Percentiles rank a stretch among this genome's conserved stretches.
These are phyloP conservation scores for Cheilosia urbana DNA, from an alignment of 2,888 invertebrate species.

Conservation along the genomic window DNA sequence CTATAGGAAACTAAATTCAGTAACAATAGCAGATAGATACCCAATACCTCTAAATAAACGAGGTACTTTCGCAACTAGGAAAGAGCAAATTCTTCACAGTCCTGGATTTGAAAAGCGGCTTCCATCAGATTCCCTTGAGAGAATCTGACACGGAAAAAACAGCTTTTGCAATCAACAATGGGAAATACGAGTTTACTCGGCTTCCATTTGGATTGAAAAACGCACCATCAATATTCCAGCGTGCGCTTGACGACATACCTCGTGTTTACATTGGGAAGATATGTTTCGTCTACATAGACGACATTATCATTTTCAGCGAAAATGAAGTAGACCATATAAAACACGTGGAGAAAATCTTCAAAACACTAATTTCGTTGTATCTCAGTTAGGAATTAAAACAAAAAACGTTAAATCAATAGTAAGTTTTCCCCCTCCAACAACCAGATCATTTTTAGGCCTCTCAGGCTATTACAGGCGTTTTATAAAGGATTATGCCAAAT, in stretches of 20 bases:
- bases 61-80: slow-evolving; percentile 33
- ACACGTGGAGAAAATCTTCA: slow-evolving; percentile 48
- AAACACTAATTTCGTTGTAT: no score
- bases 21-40: slow-evolving; percentile 37
- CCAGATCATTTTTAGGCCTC: no score
- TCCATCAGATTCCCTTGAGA: slow-evolving; percentile 46
- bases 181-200: slow-evolving; percentile 41
- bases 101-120: slow-evolving; percentile 33
- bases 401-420: no score
- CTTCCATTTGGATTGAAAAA: slow-evolving; percentile 61
- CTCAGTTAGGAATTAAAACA: no score
- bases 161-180: slow-evolving; percentile 41
- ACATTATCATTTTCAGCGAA: slow-evolving; percentile 44
- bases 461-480: no score
- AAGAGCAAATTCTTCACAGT: slow-evolving; percentile 31
- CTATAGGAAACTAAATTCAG: slow-evolving; percentile 14
- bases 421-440: no score
- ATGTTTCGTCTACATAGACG: slow-evolving; percentile 43
- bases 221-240: slow-evolving; percentile 47
- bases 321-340: slow-evolving; percentile 32
- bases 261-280: neutral
- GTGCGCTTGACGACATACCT: slow-evolving; percentile 40
- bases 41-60: slow-evolving; percentile 38
- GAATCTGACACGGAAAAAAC: slow-evolving; percentile 41
- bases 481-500: no score